Evolutionary conservation across 2,113 vertebrate genomes (phyloP).

Genomic region (Acanthochromis polyacanthus): DNA sequence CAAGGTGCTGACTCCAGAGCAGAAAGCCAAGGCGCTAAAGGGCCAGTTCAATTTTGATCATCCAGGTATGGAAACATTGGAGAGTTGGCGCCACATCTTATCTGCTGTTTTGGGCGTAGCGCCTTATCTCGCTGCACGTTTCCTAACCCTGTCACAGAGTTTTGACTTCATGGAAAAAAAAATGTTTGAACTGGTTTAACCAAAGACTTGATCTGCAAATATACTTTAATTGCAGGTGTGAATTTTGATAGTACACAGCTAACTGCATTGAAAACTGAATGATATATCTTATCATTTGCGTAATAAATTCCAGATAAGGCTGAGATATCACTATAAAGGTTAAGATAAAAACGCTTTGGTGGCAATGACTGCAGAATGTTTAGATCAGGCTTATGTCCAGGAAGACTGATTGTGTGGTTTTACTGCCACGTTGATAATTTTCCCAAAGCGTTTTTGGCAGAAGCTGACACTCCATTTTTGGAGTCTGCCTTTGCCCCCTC

Average conservation of each 20-base stretch:
- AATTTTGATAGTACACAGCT: too few species aligned
- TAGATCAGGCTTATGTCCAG: neutral
- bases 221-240: too few species aligned
- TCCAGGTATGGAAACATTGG: slow-evolving; percentile 86
- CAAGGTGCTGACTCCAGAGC: slow-evolving; percentile 93
- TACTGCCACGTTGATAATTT: neutral
- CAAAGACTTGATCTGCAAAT: too few species aligned
- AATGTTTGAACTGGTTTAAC: too few species aligned
- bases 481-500: slow-evolving; percentile 28
- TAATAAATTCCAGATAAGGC: neutral
- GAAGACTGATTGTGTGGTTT: neutral
- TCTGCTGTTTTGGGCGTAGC: neutral
- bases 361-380: neutral
- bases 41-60: slow-evolving; percentile 99
- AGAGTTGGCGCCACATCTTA: neutral
- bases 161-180: too few species aligned
- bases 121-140: neutral
- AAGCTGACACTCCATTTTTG: slow-evolving; percentile 58
- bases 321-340: neutral
- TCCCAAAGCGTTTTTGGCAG: slow-evolving; percentile 15
- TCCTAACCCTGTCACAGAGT: neutral
- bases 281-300: neutral
- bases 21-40: slow-evolving; percentile 95
- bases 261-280: too few species aligned
- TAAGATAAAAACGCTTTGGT: neutral